These are phyloP conservation scores for Chrosomus eos DNA, from an alignment of 2,797 vertebrate species.

Conservation along the genomic window DNA sequence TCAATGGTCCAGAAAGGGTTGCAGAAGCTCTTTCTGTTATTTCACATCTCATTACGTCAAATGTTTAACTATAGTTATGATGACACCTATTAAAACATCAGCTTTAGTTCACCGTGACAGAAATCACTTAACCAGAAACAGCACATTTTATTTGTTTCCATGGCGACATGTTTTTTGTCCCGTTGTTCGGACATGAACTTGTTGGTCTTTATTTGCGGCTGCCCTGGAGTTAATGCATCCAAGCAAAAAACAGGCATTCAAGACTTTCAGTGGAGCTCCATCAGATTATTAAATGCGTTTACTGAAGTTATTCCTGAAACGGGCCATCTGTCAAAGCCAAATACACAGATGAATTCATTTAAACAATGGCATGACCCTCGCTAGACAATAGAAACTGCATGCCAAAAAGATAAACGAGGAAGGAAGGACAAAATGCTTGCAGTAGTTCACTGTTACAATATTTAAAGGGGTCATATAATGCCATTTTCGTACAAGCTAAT, in stretches of 20 bases:
- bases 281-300: not conserved
- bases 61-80: constrained; percentile 10
- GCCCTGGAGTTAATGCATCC: not conserved
- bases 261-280: not conserved
- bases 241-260: not conserved
- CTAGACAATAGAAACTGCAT: constrained; percentile 29
- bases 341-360: constrained; percentile 2
- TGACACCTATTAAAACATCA: constrained; percentile 33
- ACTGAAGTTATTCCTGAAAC: not conserved
- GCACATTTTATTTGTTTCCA: constrained; percentile 28
- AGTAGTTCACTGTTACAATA: not conserved
- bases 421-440: not conserved
- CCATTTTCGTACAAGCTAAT: no score
- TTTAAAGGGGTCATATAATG: no score
- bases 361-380: constrained; percentile 33
- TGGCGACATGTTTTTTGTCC: constrained; percentile 11
- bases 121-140: constrained; percentile 24
- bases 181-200: constrained; percentile 1
- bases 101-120: constrained; percentile 21
- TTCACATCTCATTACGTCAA: not conserved
- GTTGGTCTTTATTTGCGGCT: not conserved
- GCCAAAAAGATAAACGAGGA: not conserved
- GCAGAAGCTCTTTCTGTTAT: not conserved
- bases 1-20: not conserved
- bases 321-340: constrained; percentile 13